These are phyloP conservation scores for Neolamprologus falcicula DNA, from an alignment of 2,113 vertebrate species.

Conservation along the genomic window DNA sequence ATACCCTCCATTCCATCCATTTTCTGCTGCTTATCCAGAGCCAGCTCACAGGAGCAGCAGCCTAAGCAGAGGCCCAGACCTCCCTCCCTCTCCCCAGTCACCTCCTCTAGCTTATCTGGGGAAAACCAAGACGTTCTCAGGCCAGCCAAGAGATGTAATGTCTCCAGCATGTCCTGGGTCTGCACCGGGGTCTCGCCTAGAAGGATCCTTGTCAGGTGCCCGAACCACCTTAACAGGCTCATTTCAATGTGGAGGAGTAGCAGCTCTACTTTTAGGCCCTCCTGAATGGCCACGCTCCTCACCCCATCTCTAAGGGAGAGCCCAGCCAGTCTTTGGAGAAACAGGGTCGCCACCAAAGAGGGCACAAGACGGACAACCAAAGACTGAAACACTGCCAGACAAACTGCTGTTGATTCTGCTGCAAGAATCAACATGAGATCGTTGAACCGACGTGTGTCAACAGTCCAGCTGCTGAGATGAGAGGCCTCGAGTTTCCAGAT, in stretches of 20 bases:
- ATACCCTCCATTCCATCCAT: background rate
- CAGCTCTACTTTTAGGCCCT: background rate
- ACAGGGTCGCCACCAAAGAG: background rate
- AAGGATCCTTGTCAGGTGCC: background rate
- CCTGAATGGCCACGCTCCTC: background rate
- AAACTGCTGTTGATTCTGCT: background rate
- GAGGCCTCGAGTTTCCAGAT: background rate
- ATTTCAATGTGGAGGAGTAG: background rate
- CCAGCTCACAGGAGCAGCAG: fast-evolving
- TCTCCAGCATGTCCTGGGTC: background rate
- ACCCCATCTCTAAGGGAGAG: background rate
- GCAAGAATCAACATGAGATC: background rate
- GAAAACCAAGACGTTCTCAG: background rate
- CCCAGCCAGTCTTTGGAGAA: background rate
- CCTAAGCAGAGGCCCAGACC: background rate
- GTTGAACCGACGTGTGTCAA: fast-evolving
- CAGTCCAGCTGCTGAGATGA: background rate
- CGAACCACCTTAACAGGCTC: background rate
- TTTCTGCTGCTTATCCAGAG: background rate
- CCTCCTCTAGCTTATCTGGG: background rate
- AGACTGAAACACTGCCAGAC: background rate
- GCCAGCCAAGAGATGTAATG: background rate
- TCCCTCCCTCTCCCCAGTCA: background rate
- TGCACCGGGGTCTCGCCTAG: background rate
- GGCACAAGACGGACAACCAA: background rate